Conservation (phyloP, 2,888 invertebrate species). For the Aspidapion aeneum region DNA sequence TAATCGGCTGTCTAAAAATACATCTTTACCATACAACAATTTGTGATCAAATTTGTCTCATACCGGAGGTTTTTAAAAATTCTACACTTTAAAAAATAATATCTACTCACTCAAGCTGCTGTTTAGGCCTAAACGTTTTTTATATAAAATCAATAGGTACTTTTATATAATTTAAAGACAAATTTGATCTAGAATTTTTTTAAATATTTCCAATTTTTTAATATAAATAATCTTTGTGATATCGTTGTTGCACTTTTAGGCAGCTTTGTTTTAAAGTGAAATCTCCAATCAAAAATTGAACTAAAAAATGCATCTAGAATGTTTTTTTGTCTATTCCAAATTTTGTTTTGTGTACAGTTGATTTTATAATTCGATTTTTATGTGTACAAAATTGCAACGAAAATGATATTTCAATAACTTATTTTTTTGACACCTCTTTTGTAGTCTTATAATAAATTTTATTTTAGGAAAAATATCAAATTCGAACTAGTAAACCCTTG, state of each 20-base stretch:
- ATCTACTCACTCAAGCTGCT: too few relatives aligned
- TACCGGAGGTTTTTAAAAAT: background rate
- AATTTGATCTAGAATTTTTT: background rate
- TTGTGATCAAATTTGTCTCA: background rate
- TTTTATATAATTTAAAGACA: background rate
- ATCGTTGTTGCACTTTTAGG: background rate
- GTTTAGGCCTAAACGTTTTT: background rate
- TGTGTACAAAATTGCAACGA: constrained; percentile 25
- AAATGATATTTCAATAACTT: background rate
- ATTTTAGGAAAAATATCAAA: background rate
- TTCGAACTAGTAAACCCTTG: background rate
- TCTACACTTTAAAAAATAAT: background rate
- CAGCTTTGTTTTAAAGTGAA: background rate
- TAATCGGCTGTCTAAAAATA: constrained; percentile 1
- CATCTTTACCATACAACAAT: background rate
- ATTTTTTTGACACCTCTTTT: background rate
- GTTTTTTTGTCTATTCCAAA: background rate
- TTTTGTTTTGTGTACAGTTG: constrained; percentile 23
- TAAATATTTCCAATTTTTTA: background rate
- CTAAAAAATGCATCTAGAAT: background rate
- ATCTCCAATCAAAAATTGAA: background rate
- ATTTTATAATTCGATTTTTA: constrained; percentile 11
- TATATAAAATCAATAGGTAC: background rate
- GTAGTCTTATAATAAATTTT: too few relatives aligned
- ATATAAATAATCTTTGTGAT: background rate